phyloP scores from a whole-genome alignment of 2,113 vertebrate species.

The Xiphophorus couchianus region DNA sequence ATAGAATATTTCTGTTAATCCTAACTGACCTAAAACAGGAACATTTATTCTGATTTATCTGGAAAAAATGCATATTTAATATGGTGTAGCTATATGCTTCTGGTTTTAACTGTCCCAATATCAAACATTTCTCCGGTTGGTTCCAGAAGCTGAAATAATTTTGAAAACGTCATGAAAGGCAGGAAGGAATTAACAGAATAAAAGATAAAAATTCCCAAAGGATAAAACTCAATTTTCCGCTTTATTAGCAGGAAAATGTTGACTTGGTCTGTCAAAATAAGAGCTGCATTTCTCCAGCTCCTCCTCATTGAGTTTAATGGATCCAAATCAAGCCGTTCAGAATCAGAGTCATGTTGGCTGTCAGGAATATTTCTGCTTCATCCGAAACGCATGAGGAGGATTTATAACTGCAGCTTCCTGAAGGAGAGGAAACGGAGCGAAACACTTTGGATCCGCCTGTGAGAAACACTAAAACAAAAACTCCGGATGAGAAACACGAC shows the following conservation, averaged over 20 bases:
- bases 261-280: slow-evolving; percentile 36
- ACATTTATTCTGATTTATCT: too few species aligned
- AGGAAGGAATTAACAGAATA: too few species aligned
- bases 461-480: not conserved
- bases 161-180: too few species aligned
- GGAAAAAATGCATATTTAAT: too few species aligned
- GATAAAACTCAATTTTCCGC: too few species aligned
- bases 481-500: slow-evolving; percentile 8
- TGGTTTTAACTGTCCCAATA: too few species aligned
- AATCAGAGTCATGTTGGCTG: not conserved
- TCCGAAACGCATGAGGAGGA: not conserved
- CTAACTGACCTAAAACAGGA: too few species aligned
- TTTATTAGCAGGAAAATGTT: not conserved
- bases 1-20: too few species aligned
- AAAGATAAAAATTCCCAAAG: too few species aligned
- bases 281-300: slow-evolving; percentile 27
- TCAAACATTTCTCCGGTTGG: too few species aligned
- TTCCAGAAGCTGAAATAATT: too few species aligned
- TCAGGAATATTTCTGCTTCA: not conserved
- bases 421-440: slow-evolving; percentile 18
- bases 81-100: too few species aligned
- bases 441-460: slow-evolving; percentile 2
- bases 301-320: slow-evolving; percentile 32
- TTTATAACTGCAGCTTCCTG: not conserved
- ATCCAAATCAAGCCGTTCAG: not conserved